A percentile compares a stretch with the other conserved stretches of the same genome.
phyloP scores from a whole-genome alignment of 2,888 invertebrate species.

The Amphipoea oculea region DNA sequence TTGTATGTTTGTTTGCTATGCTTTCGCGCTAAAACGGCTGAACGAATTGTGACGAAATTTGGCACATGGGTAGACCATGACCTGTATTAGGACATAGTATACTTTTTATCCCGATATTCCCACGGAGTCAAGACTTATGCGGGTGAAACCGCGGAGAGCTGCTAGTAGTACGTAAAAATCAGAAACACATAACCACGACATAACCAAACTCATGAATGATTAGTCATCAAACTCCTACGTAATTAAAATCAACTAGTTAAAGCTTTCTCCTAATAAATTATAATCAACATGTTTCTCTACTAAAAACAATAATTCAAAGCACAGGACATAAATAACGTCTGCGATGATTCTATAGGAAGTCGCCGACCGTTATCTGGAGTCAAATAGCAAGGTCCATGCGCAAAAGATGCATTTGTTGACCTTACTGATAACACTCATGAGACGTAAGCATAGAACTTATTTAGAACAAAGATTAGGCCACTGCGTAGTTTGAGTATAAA shows the following conservation, averaged over 20 bases:
- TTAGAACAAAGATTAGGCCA: slow-evolving; percentile 62
- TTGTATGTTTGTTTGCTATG: not conserved
- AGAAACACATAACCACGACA: not conserved
- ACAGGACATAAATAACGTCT: slow-evolving; percentile 18
- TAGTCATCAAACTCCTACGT: not conserved
- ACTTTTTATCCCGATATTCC: not conserved
- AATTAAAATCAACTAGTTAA: not conserved
- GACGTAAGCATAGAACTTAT: slow-evolving; percentile 55
- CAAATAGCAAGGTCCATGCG: slow-evolving; percentile 65
- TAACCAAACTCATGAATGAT: not conserved
- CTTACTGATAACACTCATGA: slow-evolving; percentile 66
- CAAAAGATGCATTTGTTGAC: slow-evolving; percentile 67
- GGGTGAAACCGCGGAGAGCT: not conserved
- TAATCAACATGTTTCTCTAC: not conserved
- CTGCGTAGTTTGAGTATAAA: slow-evolving; percentile 47
- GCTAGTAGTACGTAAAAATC: not conserved
- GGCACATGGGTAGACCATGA: not conserved
- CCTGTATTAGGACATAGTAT: not conserved
- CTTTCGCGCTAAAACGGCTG: not conserved
- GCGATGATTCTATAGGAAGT: slow-evolving; percentile 48
- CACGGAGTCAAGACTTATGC: not conserved
- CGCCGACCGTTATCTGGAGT: slow-evolving; percentile 60
- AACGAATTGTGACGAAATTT: not conserved
- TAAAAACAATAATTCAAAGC: slow-evolving; percentile 18
- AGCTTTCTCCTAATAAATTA: not conserved